Conservation (phyloP, 2,797 vertebrate species). For the Acanthornis magna region DNA sequence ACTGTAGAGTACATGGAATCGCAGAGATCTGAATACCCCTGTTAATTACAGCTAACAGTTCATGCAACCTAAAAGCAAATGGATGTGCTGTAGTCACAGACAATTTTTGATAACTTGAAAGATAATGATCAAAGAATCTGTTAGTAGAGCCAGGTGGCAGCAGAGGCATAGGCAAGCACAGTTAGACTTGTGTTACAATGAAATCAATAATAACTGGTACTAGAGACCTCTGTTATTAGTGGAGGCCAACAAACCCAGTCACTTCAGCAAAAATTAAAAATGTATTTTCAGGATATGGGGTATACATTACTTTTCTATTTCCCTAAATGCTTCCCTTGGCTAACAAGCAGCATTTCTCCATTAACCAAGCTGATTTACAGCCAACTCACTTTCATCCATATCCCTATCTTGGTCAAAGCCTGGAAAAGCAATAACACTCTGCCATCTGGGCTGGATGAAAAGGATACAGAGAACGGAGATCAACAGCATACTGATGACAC, state of each 20-base stretch:
- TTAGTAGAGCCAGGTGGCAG: not conserved
- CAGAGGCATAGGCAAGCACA: not conserved
- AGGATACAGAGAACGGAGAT: slow-evolving; percentile 48
- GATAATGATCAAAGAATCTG: not conserved
- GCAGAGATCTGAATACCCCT: not conserved
- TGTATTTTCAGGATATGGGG: slow-evolving; percentile 33
- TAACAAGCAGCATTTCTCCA: slow-evolving; percentile 53
- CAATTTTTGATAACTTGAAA: not conserved
- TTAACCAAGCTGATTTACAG: slow-evolving; percentile 59
- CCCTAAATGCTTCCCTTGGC: slow-evolving; percentile 57
- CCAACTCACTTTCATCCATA: slow-evolving; percentile 59
- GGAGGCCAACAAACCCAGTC: not conserved
- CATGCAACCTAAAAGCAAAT: not conserved
- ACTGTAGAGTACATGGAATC: not conserved
- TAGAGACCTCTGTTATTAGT: not conserved
- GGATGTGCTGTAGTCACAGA: not conserved
- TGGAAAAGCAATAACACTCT: slow-evolving; percentile 61
- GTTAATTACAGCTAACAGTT: not conserved
- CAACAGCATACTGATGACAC: slow-evolving; percentile 60
- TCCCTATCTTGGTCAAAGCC: slow-evolving; percentile 61
- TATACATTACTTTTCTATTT: slow-evolving; percentile 52
- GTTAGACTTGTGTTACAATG: not conserved
- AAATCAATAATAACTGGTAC: not conserved
- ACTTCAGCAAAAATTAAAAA: slow-evolving; percentile 40
- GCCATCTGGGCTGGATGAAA: slow-evolving; percentile 63